These are phyloP conservation scores for Meiosimyza decipiens DNA, from an alignment of 2,888 invertebrate species.

Conservation along the genomic window DNA sequence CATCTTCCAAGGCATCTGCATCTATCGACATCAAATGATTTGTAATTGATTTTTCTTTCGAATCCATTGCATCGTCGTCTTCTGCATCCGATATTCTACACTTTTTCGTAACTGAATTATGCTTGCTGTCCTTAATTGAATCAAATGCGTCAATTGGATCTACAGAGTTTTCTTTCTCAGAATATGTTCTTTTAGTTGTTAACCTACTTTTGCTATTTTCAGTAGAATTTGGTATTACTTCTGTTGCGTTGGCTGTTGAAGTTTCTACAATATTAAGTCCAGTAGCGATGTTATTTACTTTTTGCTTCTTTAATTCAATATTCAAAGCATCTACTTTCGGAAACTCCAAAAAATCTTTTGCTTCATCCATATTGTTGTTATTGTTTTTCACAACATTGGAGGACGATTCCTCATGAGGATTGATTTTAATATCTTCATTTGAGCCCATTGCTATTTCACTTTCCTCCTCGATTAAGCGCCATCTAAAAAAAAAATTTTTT, in stretches of 20 bases:
- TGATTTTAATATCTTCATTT: too few relatives aligned
- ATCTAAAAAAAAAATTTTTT: constrained; percentile 67
- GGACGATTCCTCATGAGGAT: too few relatives aligned
- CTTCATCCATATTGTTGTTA: too few relatives aligned
- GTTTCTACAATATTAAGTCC: too few relatives aligned
- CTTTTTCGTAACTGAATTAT: not conserved
- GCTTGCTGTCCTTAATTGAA: constrained; percentile 32
- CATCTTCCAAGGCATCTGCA: constrained; percentile 36
- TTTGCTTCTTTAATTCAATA: too few relatives aligned
- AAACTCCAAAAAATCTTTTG: too few relatives aligned
- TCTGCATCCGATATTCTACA: constrained; percentile 22
- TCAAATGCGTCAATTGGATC: constrained; percentile 23
- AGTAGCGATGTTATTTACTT: too few relatives aligned
- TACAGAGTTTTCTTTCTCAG: constrained; percentile 30
- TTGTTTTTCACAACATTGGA: too few relatives aligned
- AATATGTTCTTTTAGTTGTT: constrained; percentile 34
- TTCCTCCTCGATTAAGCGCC: constrained; percentile 77
- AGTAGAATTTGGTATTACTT: constrained; percentile 22
- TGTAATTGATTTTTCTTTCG: not conserved
- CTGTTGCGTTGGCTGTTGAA: not conserved
- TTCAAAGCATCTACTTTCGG: too few relatives aligned
- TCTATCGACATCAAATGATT: constrained; percentile 25
- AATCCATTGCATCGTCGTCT: constrained; percentile 6
- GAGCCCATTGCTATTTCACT: constrained; percentile 50
- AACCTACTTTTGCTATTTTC: constrained; percentile 30